Percentiles rank a stretch among this genome's conserved stretches.
Conservation (phyloP, 2,797 vertebrate genomes). For the Serranus cabrilla region DNA sequence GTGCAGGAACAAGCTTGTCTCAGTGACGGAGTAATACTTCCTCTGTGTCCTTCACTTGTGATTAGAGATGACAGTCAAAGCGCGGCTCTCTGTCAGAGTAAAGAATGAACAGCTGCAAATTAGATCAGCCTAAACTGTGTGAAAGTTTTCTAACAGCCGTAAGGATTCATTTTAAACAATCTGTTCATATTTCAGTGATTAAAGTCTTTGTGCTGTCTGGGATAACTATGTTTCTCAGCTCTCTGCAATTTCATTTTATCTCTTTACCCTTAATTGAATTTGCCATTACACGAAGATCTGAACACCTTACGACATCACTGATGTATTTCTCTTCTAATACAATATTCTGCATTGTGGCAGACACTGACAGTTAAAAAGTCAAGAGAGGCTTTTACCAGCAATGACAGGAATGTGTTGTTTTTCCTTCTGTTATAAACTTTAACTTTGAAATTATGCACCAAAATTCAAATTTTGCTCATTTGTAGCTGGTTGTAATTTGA, state of each 20-base stretch:
- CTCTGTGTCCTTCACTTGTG: conserved; percentile 13
- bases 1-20: not conserved
- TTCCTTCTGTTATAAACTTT: not conserved
- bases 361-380: not conserved
- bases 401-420: not conserved
- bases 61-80: conserved; percentile 23
- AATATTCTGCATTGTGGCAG: conserved; percentile 4
- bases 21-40: conserved; percentile 7
- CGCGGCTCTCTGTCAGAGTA: conserved; percentile 24
- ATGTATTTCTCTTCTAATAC: conserved; percentile 18
- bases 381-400: not conserved
- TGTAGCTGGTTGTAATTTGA: not conserved
- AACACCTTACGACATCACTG: conserved; percentile 21
- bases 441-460: not conserved
- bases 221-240: conserved; percentile 29
- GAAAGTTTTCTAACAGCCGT: conserved; percentile 46
- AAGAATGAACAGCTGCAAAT: conserved; percentile 47
- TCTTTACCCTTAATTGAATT: conserved; percentile 48
- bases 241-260: conserved; percentile 42
- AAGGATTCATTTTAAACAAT: conserved; percentile 48
- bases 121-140: conserved; percentile 33
- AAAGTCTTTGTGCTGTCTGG: conserved; percentile 4
- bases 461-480: not conserved
- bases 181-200: conserved; percentile 43
- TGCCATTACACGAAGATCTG: conserved; percentile 29